Evolutionary conservation across 2,113 vertebrate genomes (phyloP).

Genomic region (Burhinus bistriatus): DNA sequence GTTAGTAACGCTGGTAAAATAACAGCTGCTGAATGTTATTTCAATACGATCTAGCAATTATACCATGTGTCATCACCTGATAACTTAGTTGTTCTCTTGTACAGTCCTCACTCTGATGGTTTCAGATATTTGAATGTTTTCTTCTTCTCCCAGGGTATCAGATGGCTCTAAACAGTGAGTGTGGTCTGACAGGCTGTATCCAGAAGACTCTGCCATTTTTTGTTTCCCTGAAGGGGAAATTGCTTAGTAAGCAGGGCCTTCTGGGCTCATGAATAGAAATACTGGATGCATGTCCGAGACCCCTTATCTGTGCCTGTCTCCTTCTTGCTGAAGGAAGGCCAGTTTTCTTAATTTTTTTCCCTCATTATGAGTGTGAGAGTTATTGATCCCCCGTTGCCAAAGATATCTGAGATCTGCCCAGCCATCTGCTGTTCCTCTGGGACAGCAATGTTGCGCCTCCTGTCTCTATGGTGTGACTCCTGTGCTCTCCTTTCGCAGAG

Average conservation of each 20-base stretch:
- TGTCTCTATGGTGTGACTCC: background rate
- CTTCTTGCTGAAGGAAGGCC: background rate
- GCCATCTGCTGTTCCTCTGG: background rate
- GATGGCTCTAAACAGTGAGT: background rate
- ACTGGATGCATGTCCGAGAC: fast-evolving
- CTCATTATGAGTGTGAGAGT: background rate
- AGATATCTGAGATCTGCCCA: background rate
- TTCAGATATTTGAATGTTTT: background rate
- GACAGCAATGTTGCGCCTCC: background rate
- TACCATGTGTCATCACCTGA: background rate
- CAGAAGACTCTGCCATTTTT: background rate
- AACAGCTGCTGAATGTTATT: constrained; percentile 1
- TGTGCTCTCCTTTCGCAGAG: background rate
- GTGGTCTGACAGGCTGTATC: background rate
- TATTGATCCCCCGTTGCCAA: background rate
- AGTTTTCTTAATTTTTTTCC: background rate
- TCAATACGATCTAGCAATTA: background rate
- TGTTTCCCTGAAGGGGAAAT: background rate
- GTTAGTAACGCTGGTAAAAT: background rate
- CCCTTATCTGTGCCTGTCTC: background rate
- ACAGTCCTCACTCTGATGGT: background rate
- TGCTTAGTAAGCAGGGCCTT: background rate
- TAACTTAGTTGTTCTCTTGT: background rate
- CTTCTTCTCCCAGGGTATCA: background rate
- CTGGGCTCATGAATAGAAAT: background rate